A percentile compares a stretch with the other conserved stretches of the same genome.
phyloP scores from a whole-genome alignment of 2,797 vertebrate species.

The Thaleichthys pacificus region DNA sequence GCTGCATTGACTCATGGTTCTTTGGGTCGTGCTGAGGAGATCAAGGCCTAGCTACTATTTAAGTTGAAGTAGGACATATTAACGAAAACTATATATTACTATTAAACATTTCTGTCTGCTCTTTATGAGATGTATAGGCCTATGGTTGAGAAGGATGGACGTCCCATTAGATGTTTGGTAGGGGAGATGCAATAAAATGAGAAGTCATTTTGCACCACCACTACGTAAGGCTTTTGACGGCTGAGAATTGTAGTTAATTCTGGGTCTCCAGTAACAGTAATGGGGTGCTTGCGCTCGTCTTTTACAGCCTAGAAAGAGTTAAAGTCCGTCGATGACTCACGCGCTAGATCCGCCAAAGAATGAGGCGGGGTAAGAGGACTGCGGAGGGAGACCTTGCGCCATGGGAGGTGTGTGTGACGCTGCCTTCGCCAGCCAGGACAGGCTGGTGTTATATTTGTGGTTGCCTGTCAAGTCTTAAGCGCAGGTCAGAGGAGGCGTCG shows the following conservation, averaged over 20 bases:
- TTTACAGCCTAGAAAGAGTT: slow-evolving; percentile 37
- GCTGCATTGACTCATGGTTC: neutral
- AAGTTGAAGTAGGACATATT: too few species aligned
- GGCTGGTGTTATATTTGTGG: slow-evolving; percentile 59
- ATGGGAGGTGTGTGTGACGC: neutral
- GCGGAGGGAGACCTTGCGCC: slow-evolving; percentile 41
- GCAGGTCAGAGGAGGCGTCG: slow-evolving; percentile 29
- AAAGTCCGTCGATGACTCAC: slow-evolving; percentile 71
- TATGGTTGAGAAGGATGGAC: too few species aligned
- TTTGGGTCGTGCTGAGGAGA: neutral
- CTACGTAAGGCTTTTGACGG: slow-evolving; percentile 5
- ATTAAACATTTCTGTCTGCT: too few species aligned
- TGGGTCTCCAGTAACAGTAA: slow-evolving; percentile 41
- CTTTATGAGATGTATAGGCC: too few species aligned
- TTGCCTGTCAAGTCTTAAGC: slow-evolving; percentile 52
- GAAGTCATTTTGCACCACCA: neutral
- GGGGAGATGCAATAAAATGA: too few species aligned
- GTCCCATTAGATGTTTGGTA: too few species aligned
- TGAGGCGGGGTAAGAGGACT: slow-evolving; percentile 60
- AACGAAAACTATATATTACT: too few species aligned
- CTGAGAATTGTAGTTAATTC: slow-evolving; percentile 6
- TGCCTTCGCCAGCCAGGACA: slow-evolving; percentile 31
- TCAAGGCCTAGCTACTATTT: too few species aligned
- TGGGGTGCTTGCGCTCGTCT: slow-evolving; percentile 8
- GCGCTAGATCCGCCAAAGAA: slow-evolving; percentile 55